phyloP scores from a whole-genome alignment of 2,113 vertebrate genomes.

The Pimephales promelas region DNA sequence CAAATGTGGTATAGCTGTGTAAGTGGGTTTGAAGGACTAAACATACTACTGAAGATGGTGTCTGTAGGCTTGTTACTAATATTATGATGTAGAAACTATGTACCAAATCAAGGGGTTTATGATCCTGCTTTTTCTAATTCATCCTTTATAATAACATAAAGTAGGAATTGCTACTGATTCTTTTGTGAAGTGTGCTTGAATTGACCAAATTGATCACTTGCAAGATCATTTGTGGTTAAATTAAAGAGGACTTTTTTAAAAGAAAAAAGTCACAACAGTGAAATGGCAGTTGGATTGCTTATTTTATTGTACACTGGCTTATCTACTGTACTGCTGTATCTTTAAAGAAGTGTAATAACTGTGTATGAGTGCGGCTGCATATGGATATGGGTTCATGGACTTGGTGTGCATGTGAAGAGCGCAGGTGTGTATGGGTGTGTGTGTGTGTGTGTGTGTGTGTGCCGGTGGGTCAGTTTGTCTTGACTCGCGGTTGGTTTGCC shows the following conservation, averaged over 20 bases:
- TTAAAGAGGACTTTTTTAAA: slow-evolving; percentile 64
- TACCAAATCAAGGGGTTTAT: slow-evolving; percentile 62
- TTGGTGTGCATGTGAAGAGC: slow-evolving; percentile 6
- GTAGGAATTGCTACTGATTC: slow-evolving; percentile 74
- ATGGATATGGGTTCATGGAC: slow-evolving; percentile 16
- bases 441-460: slow-evolving; percentile 78
- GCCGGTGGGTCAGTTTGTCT: slow-evolving; percentile 79
- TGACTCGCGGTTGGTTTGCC: slow-evolving; percentile 81
- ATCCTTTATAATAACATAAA: slow-evolving; percentile 65
- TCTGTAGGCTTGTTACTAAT: slow-evolving; percentile 59
- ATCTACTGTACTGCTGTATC: slow-evolving; percentile 98
- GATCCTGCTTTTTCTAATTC: slow-evolving; percentile 62
- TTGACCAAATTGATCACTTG: slow-evolving; percentile 91
- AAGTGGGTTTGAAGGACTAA: slow-evolving; percentile 53
- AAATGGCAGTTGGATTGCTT: slow-evolving; percentile 87
- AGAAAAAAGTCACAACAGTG: slow-evolving; percentile 61
- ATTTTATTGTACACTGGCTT: slow-evolving; percentile 98
- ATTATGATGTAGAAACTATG: slow-evolving; percentile 57
- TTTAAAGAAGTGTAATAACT: slow-evolving; percentile 84
- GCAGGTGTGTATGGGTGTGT: slow-evolving; percentile 71
- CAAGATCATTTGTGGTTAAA: slow-evolving; percentile 84
- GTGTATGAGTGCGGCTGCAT: slow-evolving; percentile 61
- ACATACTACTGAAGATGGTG: slow-evolving; percentile 63
- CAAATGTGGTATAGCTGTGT: slow-evolving; percentile 55
- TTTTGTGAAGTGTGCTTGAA: slow-evolving; percentile 69